Conservation (phyloP, 2,888 invertebrate genomes). For the Drosophila affinis region DNA sequence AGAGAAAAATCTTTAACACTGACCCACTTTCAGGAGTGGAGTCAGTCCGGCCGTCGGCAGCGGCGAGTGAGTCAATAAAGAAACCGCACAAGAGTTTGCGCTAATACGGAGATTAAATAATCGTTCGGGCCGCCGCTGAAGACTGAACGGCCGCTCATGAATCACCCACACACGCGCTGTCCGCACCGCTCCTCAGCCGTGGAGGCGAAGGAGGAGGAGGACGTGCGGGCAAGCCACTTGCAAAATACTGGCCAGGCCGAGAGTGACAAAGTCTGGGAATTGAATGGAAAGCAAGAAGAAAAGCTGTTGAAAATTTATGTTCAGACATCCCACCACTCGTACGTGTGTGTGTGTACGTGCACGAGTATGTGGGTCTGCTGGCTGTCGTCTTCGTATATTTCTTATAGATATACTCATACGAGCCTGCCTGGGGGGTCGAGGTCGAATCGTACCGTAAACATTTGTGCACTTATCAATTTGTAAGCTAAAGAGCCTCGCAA, state of each 20-base stretch:
- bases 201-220: constrained; percentile 6
- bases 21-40: constrained; percentile 63
- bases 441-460: constrained; percentile 72
- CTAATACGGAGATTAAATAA: constrained; percentile 76
- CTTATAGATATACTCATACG: constrained; percentile 19
- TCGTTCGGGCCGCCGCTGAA: constrained; percentile 32
- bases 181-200: constrained; percentile 6
- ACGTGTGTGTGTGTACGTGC: not conserved
- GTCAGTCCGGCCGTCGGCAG: not conserved
- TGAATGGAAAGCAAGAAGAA: constrained; percentile 23
- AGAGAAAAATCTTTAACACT: constrained; percentile 70
- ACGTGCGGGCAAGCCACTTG: constrained; percentile 14
- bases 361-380: no score
- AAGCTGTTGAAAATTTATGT: constrained; percentile 10
- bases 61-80: constrained; percentile 69
- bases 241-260: constrained; percentile 8
- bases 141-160: constrained; percentile 44
- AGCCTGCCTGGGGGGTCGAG: constrained; percentile 70
- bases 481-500: constrained; percentile 53
- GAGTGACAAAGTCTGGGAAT: constrained; percentile 37
- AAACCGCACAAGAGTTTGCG: constrained; percentile 66
- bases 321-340: constrained; percentile 6
- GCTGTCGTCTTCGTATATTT: constrained; percentile 2
- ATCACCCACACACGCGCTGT: constrained; percentile 38
- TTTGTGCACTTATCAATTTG: constrained; percentile 71